Conservation (phyloP, 2,113 vertebrate species). For the Hemibagrus wyckioides region DNA sequence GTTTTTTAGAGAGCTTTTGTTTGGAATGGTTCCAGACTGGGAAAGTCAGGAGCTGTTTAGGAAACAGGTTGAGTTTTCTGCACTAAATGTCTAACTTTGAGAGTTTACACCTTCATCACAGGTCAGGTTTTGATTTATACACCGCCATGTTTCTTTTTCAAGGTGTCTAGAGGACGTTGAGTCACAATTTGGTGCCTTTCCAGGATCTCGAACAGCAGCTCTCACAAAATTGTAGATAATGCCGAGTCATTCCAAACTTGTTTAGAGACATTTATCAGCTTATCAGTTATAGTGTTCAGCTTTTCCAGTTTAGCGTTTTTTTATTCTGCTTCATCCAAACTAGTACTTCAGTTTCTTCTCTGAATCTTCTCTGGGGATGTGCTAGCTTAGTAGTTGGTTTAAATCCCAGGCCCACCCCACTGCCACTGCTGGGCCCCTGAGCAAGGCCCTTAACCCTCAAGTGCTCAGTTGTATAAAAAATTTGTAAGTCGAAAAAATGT, state of each 20-base stretch:
- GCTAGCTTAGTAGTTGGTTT: too few relatives aligned
- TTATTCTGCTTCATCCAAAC: not conserved
- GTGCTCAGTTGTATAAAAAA: too few relatives aligned
- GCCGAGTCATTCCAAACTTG: not conserved
- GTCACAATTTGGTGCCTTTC: not conserved
- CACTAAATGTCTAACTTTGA: not conserved
- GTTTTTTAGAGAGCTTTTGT: not conserved
- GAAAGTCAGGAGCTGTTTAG: not conserved
- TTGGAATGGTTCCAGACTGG: not conserved
- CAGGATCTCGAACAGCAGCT: not conserved
- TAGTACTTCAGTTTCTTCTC: not conserved
- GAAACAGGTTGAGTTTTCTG: not conserved
- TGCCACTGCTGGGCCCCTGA: too few relatives aligned
- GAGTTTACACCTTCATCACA: not conserved
- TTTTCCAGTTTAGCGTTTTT: not conserved
- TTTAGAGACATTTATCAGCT: not conserved
- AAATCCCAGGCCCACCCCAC: too few relatives aligned
- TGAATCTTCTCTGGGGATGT: not conserved
- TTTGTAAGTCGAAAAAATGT: too few relatives aligned
- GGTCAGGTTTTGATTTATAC: not conserved
- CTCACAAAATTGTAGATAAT: not conserved
- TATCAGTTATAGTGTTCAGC: not conserved
- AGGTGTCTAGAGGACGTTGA: not conserved
- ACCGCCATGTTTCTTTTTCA: not conserved
- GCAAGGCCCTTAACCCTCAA: too few relatives aligned